A percentile compares a stretch with the other conserved stretches of the same genome.
Evolutionary conservation across 2,888 invertebrate genomes (phyloP).

Genomic region (Xanthia icteritia): DNA sequence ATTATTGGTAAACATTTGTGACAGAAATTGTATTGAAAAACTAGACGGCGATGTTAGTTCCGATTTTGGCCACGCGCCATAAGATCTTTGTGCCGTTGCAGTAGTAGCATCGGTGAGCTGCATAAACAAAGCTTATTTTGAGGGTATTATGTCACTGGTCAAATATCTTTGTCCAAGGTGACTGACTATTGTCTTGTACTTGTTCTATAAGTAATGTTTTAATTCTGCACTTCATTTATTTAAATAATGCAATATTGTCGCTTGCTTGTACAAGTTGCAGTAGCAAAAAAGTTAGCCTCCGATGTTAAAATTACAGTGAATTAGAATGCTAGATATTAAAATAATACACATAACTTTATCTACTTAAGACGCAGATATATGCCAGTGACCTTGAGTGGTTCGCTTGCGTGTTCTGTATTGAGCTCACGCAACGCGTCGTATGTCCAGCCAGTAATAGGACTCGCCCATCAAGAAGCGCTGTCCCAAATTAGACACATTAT

Average conservation of each 20-base stretch:
- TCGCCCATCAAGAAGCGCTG: too few relatives aligned
- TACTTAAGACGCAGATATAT: not conserved
- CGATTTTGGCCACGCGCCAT: not conserved
- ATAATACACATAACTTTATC: not conserved
- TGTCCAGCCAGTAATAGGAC: too few relatives aligned
- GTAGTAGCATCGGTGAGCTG: not conserved
- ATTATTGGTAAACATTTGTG: not conserved
- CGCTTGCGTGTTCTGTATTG: too few relatives aligned
- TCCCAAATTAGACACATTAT: too few relatives aligned
- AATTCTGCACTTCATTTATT: not conserved
- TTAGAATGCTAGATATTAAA: not conserved
- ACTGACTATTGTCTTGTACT: not conserved
- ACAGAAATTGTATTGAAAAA: not conserved
- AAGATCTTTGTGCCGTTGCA: not conserved
- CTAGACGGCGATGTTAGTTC: not conserved
- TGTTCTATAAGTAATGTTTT: not conserved
- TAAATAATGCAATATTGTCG: not conserved
- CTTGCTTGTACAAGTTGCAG: not conserved
- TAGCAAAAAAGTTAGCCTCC: not conserved
- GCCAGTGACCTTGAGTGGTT: too few relatives aligned
- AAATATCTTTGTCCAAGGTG: not conserved
- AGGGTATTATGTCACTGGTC: not conserved
- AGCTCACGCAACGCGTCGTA: too few relatives aligned
- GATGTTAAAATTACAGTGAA: slow-evolving; percentile 14
- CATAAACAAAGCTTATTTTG: not conserved